Base-by-base conservation (phyloP, 1,140 invertebrate genomes). In the Drosophila guanche region DNA sequence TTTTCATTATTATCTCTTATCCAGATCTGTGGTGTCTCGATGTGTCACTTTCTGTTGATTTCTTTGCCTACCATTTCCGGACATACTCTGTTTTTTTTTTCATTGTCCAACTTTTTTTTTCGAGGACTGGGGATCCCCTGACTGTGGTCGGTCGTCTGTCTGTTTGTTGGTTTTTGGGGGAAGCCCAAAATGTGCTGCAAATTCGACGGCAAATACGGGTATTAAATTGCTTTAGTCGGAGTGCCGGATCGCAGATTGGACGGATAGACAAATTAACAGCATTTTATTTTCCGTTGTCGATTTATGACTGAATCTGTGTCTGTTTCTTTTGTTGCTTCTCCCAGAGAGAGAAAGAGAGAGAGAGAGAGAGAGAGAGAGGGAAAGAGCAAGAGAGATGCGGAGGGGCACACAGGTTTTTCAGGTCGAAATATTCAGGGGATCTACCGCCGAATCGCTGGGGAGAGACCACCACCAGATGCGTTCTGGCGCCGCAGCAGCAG, bases 151-250 rank as follows among this genome's bases (percentile, higher is more conserved):
- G 33, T 37, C 10, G 33, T 37, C 33, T 12, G 33, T 37, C 33
- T 7, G 33, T 37, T 10, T 14, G 16, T 84, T 45, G 25, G 20
- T 51, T 73, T 77, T 40, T 16, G 51, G 80, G 80, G 80, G 80
- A 85, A 85, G 77, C 37, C 42, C 80, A 37, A 37, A 37, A 12
- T 37, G 33, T 10, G 33, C 46, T 52, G 48, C 56, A 75, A 79
- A 79, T 68, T 45, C 66, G 56, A 29, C 23, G 33, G 10, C 33
- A 37, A 37, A 37, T 37, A 10, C 33, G 29, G 58, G 29, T 73
- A 65, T 46, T 80, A 84, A 84, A 84, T 85, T 69, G 62, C 76
- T 76, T 86, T 84, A 86, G 81, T 85, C 61, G 65, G 69, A 61
- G 62, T 47, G 61, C 55, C 60, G 71, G 33, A 37, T 12, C 10